Percentiles rank a stretch among this genome's conserved stretches.
Evolutionary conservation across 2,888 invertebrate species (phyloP).

Genomic region (Drosophila aldrichi): DNA sequence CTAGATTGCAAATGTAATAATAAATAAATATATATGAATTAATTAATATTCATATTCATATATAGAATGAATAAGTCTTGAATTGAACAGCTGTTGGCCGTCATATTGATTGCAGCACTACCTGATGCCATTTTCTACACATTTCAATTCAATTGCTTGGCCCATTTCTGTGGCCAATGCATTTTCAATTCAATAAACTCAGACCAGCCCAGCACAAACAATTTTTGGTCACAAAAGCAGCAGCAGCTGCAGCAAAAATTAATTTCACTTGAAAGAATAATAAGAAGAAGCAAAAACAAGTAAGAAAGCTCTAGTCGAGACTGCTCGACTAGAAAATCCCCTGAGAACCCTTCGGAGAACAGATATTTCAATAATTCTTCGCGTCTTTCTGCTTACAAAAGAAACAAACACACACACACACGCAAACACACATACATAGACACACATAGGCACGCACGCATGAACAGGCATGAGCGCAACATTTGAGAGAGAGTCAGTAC

Average conservation of each 20-base stretch:
- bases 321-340: no score
- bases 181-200: slow-evolving; percentile 63
- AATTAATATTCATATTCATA: not conserved
- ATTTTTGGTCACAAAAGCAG: slow-evolving; percentile 55
- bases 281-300: not conserved
- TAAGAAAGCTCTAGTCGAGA: no score
- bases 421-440: no score
- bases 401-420: no score
- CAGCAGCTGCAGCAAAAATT: slow-evolving; percentile 34
- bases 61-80: not conserved
- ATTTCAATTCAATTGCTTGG: slow-evolving; percentile 54
- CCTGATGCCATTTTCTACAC: slow-evolving; percentile 3
- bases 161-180: slow-evolving; percentile 56
- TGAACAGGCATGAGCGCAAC: no score
- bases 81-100: slow-evolving; percentile 35
- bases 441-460: no score
- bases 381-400: no score
- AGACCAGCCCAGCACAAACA: slow-evolving; percentile 39
- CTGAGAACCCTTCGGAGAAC: no score
- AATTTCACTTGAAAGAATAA: slow-evolving; percentile 13
- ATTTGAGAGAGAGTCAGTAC: no score
- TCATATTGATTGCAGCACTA: slow-evolving; percentile 40
- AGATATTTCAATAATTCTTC: no score
- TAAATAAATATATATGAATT: not conserved
- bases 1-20: not conserved